Base-by-base conservation (phyloP, 2,888 invertebrate genomes). In the Orchesella flavescens region DNA sequence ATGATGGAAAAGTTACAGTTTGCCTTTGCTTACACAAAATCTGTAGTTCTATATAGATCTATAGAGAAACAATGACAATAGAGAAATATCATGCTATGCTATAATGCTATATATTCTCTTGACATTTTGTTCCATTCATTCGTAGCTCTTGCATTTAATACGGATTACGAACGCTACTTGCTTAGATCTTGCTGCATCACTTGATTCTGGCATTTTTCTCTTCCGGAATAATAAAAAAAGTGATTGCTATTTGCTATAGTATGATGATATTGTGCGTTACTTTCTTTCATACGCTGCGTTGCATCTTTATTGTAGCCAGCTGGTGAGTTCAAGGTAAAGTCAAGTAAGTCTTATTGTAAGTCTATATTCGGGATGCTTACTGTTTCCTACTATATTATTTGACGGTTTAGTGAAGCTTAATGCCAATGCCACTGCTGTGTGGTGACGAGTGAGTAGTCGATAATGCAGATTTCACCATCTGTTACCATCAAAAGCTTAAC, bases 391-490 rank as follows among this genome's bases (percentile, higher is more conserved):
- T 24, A 63, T 24, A 63, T 23, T 63, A 63, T 63, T 21, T 34
- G 63, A 53, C 53, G 53, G 17, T 53, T 13, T n/a, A 44, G 69
- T 17, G 19, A 17, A 17, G 69, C 17, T n/a, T 17, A 21, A 46
- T 43, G 72, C 53, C 15, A 21, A 46, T 43, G 72, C 53, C 15
- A 65, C 9, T 65, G 24, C 34, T 19, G 63, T 24, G 63, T 24
- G 43, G 17, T 72, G 72, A 72, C 72, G 55, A 57, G 57, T 17
- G 57, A 69, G 49, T 76, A 46, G 44, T 79, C 65, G 79, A 79
- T 79, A 78, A 78, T 78, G 78, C 43, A 78, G 71, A 71, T 82
- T 34, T 82, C 63, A 75, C 81, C 81, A 82, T 82, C 81, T 82
- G 81, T 82, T 75, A 75, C 81, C 81, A 75, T 74, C 81, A 75